Conservation (phyloP, 2,113 vertebrate species). For the Platichthys flesus region DNA sequence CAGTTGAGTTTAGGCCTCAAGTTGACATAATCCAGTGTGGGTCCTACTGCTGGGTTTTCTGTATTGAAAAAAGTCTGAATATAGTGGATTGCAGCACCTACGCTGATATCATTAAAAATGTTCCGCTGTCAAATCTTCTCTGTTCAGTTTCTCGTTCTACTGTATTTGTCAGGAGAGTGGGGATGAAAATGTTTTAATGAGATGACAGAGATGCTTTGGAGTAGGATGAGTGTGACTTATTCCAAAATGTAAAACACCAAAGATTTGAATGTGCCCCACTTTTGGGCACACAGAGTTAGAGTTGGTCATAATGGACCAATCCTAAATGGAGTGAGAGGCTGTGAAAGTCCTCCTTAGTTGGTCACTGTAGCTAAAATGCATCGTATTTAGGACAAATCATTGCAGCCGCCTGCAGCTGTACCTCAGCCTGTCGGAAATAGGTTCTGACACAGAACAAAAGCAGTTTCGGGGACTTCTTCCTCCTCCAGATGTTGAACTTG, state of each 20-base stretch:
- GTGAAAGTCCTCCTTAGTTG: conserved; percentile 17
- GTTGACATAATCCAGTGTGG: conserved; percentile 70
- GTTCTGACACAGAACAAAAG: conserved; percentile 69
- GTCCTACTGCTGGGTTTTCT: conserved; percentile 34
- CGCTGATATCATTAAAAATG: conserved; percentile 47
- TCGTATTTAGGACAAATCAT: conserved; percentile 59
- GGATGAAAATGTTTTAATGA: conserved; percentile 50
- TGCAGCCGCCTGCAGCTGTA: conserved; percentile 38
- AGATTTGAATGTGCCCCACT: conserved; percentile 5
- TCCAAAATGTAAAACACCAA: background rate
- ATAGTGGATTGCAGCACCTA: background rate
- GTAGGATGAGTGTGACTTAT: conserved; percentile 7
- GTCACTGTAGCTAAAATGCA: conserved; percentile 26
- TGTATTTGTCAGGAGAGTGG: background rate
- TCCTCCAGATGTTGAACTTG: conserved; percentile 78
- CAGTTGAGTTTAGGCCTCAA: conserved; percentile 59
- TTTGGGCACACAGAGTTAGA: background rate
- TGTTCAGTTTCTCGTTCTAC: background rate
- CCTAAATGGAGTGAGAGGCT: conserved; percentile 26
- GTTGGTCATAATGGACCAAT: background rate
- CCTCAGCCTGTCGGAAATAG: conserved; percentile 31
- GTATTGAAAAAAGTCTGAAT: conserved; percentile 53
- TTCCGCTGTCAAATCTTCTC: conserved; percentile 38
- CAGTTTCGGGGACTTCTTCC: conserved; percentile 43
- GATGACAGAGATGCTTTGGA: conserved; percentile 29